Evolutionary conservation across 2,113 vertebrate genomes (phyloP).

Genomic region (Carassius carassius): DNA sequence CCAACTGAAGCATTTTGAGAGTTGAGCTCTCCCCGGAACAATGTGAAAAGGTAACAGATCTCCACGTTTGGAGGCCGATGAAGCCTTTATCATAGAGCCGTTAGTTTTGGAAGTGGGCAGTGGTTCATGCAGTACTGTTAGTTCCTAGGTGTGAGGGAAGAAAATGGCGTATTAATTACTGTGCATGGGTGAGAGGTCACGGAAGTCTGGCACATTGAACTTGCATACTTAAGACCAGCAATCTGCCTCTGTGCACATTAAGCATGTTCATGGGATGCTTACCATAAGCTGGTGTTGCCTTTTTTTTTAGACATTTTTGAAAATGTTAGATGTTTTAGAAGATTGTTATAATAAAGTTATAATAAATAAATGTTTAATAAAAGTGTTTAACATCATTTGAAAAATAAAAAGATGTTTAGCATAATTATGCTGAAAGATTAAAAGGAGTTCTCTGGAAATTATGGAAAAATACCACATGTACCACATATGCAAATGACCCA

Average conservation of each 20-base stretch:
- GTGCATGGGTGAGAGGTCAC: constrained; percentile 55
- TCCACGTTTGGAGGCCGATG: constrained; percentile 10
- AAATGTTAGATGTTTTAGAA: constrained; percentile 27
- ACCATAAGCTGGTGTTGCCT: background rate
- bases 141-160: constrained; percentile 40
- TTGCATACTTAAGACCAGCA: constrained; percentile 48
- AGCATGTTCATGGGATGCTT: background rate
- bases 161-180: constrained; percentile 59
- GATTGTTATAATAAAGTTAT: background rate
- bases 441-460: constrained; percentile 5
- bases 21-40: constrained; percentile 47
- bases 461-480: background rate
- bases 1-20: constrained; percentile 36
- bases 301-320: background rate
- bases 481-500: constrained; percentile 2
- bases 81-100: constrained; percentile 15
- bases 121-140: constrained; percentile 7
- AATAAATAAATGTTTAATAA: background rate
- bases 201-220: constrained; percentile 52
- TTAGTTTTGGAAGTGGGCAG: constrained; percentile 32
- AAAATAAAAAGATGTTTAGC: background rate
- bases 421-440: background rate
- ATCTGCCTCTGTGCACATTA: constrained; percentile 22
- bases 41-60: constrained; percentile 49
- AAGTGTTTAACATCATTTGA: background rate